A percentile compares a stretch with the other conserved stretches of the same genome.
phyloP scores from a whole-genome alignment of 2,888 invertebrate genomes.

The Cephonodes hylas region DNA sequence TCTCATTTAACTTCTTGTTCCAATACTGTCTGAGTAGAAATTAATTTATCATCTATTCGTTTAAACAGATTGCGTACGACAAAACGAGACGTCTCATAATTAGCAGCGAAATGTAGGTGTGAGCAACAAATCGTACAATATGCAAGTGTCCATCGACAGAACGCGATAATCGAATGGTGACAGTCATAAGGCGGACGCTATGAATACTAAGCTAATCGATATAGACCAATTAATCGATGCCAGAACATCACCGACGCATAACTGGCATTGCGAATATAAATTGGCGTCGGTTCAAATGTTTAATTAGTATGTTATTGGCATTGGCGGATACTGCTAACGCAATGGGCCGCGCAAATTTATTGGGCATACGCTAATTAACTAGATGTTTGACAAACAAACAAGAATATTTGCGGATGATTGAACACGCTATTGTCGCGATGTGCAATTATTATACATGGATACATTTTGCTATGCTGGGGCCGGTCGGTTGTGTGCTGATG shows the following conservation, averaged over 20 bases:
- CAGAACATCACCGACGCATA: background rate
- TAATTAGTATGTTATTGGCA: conserved; percentile 17
- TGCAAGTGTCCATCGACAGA: background rate
- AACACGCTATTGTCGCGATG: background rate
- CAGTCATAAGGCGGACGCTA: background rate
- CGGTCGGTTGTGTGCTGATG: background rate
- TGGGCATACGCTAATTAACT: conserved; percentile 2
- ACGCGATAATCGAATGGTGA: background rate
- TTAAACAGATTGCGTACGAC: too few relatives aligned
- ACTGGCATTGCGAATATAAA: conserved; percentile 5
- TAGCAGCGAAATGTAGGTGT: background rate
- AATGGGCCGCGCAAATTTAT: background rate
- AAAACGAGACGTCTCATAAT: background rate
- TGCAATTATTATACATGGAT: background rate
- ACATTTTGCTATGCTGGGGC: background rate
- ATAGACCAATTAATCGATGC: background rate
- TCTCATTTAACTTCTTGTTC: too few relatives aligned
- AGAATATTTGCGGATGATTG: background rate
- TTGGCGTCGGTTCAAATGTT: conserved; percentile 17
- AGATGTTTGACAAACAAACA: conserved; percentile 12
- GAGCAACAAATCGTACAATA: background rate
- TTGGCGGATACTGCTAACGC: background rate
- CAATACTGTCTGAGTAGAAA: too few relatives aligned
- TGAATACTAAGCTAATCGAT: background rate
- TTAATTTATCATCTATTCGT: too few relatives aligned